phyloP scores from a whole-genome alignment of 2,888 invertebrate genomes.

The Drosophila austrosaltans region DNA sequence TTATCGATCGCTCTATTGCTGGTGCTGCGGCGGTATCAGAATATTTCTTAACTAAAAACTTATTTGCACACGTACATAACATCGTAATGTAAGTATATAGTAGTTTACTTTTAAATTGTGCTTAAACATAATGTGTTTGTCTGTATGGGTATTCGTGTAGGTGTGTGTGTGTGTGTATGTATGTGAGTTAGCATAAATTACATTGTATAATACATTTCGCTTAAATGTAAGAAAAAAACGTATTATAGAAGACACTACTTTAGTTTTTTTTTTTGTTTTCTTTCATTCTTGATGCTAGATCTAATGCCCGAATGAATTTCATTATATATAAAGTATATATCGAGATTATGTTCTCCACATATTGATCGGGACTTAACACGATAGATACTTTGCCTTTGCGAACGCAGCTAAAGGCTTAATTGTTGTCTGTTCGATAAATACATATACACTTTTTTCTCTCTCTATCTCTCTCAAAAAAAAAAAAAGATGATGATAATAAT shows the following conservation, averaged over 20 bases:
- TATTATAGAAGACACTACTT: conserved; percentile 28
- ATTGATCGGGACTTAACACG: background rate
- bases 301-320: background rate
- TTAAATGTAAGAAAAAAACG: conserved; percentile 36
- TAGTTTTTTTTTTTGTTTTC: background rate
- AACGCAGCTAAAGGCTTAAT: conserved; percentile 1
- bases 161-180: conserved; percentile 29
- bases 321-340: background rate
- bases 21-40: conserved; percentile 36
- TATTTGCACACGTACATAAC: conserved; percentile 6
- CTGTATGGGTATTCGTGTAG: conserved; percentile 18
- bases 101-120: conserved; percentile 13
- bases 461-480: background rate
- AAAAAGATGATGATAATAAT: conserved; percentile 25
- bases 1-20: conserved; percentile 25
- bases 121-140: conserved; percentile 34
- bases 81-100: conserved; percentile 47
- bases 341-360: background rate
- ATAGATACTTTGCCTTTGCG: background rate
- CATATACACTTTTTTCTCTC: conserved; percentile 7
- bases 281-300: background rate
- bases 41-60: conserved; percentile 41
- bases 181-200: conserved; percentile 62
- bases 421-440: conserved; percentile 15
- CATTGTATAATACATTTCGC: conserved; percentile 68